Base-by-base conservation (phyloP, 2,113 vertebrate species). In the Symphodus melops region DNA sequence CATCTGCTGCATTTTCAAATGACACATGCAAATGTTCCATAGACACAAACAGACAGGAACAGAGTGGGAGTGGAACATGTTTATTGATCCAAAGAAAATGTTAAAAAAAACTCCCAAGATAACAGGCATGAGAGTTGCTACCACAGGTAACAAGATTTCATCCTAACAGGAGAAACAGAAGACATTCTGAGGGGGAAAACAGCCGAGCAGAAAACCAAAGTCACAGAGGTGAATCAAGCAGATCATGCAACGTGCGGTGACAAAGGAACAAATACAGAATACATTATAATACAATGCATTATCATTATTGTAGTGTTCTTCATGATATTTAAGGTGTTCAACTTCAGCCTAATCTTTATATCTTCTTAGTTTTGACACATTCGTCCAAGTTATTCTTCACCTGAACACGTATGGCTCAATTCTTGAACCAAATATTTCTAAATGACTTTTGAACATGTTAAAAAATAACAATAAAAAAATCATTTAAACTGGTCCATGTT, bases 31-130 rank as follows among this genome's bases (percentile, higher is more conserved):
- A 71, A 77, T 42, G 37, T 19, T 37, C 76, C 37, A 72, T 8
- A 81, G 53, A 76, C 57, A 89, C 53, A 82, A 78, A 79, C 81
- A 70, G 44, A 75, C 79, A 28, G 68, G 39, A 58, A 71, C 41
- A 72, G 65, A 63, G 63, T 75, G 77, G 60, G 81, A 73, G 64
- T 46, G 67, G 65, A 64, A 70, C 48, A 74, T 39, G 65, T 92
- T 94, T 94, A 94, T 94, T 94, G 86, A 86, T 74, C 54, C 55
- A 85, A 60, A 84, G 72, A 83, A 80, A 70, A n/a, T n/a, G n/a
- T n/a, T n/a, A n/a, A 49, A 37, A 82, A 86, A 60, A 58, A 80
- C 58, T 79, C 71, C 48, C 61, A 63, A 66, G 57, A 67, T 67
- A 69, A 79, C 72, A 84, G 44, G 65, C 64, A 57, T 75, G 48